Evolutionary conservation across 2,113 vertebrate genomes (phyloP).

Genomic region (Chunga burmeisteri): DNA sequence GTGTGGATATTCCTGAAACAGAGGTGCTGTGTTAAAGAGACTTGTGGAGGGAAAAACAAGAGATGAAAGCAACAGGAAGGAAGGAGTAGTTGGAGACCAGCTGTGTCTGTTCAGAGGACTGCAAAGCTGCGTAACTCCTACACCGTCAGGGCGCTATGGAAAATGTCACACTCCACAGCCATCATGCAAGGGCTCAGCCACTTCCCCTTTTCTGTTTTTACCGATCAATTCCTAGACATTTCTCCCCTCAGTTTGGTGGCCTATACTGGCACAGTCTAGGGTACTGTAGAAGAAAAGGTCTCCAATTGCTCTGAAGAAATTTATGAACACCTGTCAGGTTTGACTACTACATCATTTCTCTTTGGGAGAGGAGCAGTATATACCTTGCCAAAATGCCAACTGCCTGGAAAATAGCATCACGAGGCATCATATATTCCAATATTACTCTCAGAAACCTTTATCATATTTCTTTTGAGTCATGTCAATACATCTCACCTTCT

Average conservation of each 20-base stretch:
- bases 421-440: not conserved
- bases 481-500: not conserved
- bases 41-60: not conserved
- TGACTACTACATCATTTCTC: not conserved
- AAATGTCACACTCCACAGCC: not conserved
- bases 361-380: not conserved
- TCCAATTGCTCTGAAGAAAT: not conserved
- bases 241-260: not conserved
- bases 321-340: not conserved
- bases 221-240: not conserved
- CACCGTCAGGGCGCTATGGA: accelerated
- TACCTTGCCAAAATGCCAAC: not conserved
- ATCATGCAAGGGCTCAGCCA: not conserved
- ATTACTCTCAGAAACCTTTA: not conserved
- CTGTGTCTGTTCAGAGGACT: not conserved
- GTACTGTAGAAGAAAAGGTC: not conserved
- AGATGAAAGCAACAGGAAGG: not conserved
- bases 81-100: not conserved
- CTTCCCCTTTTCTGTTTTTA: not conserved
- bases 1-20: accelerated
- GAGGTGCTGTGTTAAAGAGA: not conserved
- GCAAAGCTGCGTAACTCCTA: not conserved
- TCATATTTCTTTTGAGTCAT: not conserved
- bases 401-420: not conserved
- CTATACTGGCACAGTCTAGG: not conserved